phyloP scores from a whole-genome alignment of 2,113 vertebrate species.

The Orthonyx spaldingii region DNA sequence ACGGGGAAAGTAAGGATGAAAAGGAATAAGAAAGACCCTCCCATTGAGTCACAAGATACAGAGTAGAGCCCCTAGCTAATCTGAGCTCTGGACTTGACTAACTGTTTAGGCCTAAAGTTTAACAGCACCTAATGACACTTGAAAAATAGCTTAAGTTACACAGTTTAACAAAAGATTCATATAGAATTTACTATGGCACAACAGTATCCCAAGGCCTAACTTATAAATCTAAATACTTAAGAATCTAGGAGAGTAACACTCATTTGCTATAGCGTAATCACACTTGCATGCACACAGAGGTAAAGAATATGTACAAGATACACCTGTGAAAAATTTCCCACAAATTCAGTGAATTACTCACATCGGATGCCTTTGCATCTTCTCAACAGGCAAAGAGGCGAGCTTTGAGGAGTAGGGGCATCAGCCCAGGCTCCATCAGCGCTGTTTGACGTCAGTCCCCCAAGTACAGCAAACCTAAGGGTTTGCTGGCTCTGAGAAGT shows the following conservation, averaged over 20 bases:
- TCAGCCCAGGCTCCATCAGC: background rate
- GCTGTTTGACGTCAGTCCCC: rapidly evolving
- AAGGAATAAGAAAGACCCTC: background rate
- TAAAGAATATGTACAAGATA: background rate
- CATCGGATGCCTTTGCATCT: background rate
- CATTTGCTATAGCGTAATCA: background rate
- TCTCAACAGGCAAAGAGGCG: background rate
- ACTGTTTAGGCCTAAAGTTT: background rate
- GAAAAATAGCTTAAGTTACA: background rate
- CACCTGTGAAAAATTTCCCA: background rate
- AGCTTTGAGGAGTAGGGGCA: background rate
- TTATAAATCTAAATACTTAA: background rate
- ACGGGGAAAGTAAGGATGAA: background rate
- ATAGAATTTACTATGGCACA: background rate
- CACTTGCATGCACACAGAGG: background rate
- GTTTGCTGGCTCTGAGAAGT: background rate
- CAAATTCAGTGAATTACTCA: background rate
- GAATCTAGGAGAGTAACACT: background rate
- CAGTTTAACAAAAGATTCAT: background rate
- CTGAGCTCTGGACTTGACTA: background rate
- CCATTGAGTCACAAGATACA: background rate
- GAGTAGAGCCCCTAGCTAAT: background rate
- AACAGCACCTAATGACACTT: background rate
- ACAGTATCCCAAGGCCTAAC: background rate
- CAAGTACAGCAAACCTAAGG: background rate